Evolutionary conservation across 2,113 vertebrate species (phyloP), one percentile per base, ranked within the genome.

Genomic region (Rhizomys pruinosus): DNA sequence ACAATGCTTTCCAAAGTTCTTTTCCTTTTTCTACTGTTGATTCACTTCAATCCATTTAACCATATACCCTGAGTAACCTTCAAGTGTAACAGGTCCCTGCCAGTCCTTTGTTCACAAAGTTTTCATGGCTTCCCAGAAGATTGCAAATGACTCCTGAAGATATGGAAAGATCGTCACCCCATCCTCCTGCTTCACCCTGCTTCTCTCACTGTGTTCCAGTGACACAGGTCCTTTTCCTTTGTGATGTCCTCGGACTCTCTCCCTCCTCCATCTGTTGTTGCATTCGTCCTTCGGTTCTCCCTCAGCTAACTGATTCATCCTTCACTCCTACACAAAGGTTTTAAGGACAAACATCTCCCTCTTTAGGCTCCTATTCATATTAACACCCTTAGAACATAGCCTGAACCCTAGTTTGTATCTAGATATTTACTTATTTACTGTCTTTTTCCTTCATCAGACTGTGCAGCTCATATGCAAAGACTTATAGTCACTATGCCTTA

Each of bases 1-100:
- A 5, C 20, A 27, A 1, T 23, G 27, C 15, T 85, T 52, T 84
- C n/a, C 68, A 74, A 44, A 76, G 22, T 57, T 37, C 1, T 47
- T 61, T 93, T 55, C 20, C 55, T 93, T 82, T 17, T 64, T 93
- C 77, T 84, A 55, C 37, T 59, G 29, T 61, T 76, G 23, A 68
- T 25, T 63, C 80, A 39, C 84, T 92, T 88, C 20, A 71, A 78
- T 32, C 25, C 16, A 55, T 77, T 85, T 73, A 72, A 68, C 39
- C 68, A 92, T 5, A 39, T 8, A 85, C 39, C 37, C 42, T 34
- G 25, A 42, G 27, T 61, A 2, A 1, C 55, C 52, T 92, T 90
- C 78, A 76, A 63, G n/a, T 25, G 47, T 81, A 39, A 55, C 13
- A n/a, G 1, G 23, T 61, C 32, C 34, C 55, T 13, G 23, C 20